phyloP scores from a whole-genome alignment of 2,797 vertebrate genomes.

The Poliocrania exsul region DNA sequence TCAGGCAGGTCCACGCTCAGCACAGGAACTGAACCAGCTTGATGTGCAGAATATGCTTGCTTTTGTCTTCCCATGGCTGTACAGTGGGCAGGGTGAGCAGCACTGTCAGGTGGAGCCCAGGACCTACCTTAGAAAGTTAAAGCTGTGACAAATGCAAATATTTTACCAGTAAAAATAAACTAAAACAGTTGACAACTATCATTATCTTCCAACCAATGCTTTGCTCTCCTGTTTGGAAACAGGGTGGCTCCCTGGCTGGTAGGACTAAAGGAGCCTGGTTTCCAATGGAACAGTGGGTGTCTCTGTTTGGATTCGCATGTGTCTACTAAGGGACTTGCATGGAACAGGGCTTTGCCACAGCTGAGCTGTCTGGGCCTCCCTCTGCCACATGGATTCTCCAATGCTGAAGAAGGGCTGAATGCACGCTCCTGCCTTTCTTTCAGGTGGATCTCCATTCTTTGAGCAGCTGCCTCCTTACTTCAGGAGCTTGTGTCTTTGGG shows the following conservation, averaged over 20 bases:
- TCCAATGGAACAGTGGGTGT: fast-evolving
- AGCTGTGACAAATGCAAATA: neutral
- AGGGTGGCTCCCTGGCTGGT: neutral
- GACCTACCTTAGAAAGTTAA: conserved; percentile 17
- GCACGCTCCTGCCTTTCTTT: neutral
- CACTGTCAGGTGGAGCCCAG: conserved; percentile 64
- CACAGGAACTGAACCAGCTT: conserved; percentile 79
- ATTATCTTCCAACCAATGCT: neutral
- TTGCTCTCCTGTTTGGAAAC: neutral
- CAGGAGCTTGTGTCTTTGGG: neutral
- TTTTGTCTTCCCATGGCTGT: conserved; percentile 64
- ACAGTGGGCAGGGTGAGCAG: conserved; percentile 53
- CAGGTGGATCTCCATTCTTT: neutral
- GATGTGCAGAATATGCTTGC: conserved; percentile 79
- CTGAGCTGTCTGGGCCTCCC: neutral
- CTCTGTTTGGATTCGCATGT: neutral
- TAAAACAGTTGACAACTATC: neutral
- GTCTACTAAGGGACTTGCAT: neutral
- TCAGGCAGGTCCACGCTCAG: conserved; percentile 86
- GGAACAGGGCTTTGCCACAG: neutral
- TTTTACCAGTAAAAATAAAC: neutral
- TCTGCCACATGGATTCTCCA: fast-evolving
- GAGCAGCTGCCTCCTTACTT: neutral
- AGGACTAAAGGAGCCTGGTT: neutral
- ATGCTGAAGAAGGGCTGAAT: neutral